Percentiles rank a stretch among this genome's conserved stretches.
phyloP scores from a whole-genome alignment of 1,140 invertebrate genomes.

The Neodiprion pinetum region DNA sequence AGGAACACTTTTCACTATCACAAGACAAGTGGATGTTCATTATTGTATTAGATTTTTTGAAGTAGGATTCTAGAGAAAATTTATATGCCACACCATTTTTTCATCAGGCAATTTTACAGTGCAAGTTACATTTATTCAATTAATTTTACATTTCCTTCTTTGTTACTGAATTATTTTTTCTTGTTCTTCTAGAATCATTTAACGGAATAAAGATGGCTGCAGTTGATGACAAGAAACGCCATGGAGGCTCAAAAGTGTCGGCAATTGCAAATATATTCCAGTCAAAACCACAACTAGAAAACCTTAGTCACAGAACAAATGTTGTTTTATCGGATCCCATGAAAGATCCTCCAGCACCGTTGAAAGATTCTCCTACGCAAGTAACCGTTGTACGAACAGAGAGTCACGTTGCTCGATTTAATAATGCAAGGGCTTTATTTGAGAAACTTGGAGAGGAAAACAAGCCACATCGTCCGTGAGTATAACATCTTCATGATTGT shows the following conservation, averaged over 20 bases:
- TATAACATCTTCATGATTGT: constrained; percentile 7
- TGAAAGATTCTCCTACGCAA: constrained; percentile 62
- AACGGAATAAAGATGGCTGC: constrained; percentile 51
- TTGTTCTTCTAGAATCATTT: neutral
- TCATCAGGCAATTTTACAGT: too few relatives aligned
- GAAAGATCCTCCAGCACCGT: constrained; percentile 51
- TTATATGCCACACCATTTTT: too few relatives aligned
- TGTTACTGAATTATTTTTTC: neutral
- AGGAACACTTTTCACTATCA: neutral
- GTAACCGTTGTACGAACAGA: constrained; percentile 85
- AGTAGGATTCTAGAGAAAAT: too few relatives aligned
- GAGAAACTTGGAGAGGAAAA: constrained; percentile 88
- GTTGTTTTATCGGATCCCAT: constrained; percentile 51
- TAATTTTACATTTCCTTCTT: too few relatives aligned
- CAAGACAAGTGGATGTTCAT: neutral
- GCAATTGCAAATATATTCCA: constrained; percentile 91
- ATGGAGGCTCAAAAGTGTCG: constrained; percentile 82
- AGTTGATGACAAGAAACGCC: constrained; percentile 75
- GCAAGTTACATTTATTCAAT: too few relatives aligned
- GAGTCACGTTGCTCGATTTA: constrained; percentile 89
- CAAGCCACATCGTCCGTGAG: constrained; percentile 61
- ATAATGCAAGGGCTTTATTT: constrained; percentile 90
- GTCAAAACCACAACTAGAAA: constrained; percentile 64
- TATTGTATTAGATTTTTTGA: too few relatives aligned
- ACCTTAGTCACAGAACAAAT: constrained; percentile 56